Evolutionary conservation across 1,140 invertebrate species (phyloP).

Genomic region (Muscidifurax raptorellus): DNA sequence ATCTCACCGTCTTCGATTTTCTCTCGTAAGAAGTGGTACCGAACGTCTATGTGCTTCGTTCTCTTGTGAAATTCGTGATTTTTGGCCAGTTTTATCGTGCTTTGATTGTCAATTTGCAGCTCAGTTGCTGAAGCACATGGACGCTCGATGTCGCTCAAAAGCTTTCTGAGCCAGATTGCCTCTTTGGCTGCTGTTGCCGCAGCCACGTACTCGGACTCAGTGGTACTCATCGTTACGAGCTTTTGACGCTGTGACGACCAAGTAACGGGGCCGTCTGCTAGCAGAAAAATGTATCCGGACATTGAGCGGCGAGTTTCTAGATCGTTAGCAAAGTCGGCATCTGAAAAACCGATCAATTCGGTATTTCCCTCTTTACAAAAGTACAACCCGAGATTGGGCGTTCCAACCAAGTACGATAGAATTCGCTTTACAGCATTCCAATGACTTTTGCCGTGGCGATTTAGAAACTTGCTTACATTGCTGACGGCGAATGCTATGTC

Average conservation of each 20-base stretch:
- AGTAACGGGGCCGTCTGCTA: constrained; percentile 55
- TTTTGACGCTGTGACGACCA: constrained; percentile 55
- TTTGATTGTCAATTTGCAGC: constrained; percentile 64
- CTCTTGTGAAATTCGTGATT: constrained; percentile 64
- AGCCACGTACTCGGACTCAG: constrained; percentile 75
- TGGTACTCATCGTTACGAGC: constrained; percentile 71
- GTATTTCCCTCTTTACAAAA: neutral
- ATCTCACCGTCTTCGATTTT: constrained; percentile 21
- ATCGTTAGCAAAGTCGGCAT: constrained; percentile 70
- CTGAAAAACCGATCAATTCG: constrained; percentile 55
- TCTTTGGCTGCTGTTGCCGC: constrained; percentile 68
- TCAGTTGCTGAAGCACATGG: constrained; percentile 47
- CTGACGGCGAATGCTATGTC: constrained; percentile 65
- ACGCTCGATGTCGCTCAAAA: constrained; percentile 56
- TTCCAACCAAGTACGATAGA: constrained; percentile 42
- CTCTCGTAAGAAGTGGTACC: constrained; percentile 67
- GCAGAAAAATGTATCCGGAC: constrained; percentile 65
- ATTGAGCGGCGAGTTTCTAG: constrained; percentile 64
- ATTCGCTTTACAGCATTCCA: constrained; percentile 55
- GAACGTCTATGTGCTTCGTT: constrained; percentile 67
- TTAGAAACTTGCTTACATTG: constrained; percentile 54
- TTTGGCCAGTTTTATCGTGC: constrained; percentile 66
- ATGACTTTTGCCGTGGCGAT: constrained; percentile 53
- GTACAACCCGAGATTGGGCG: constrained; percentile 62
- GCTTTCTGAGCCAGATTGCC: constrained; percentile 62